Conservation (phyloP, 2,113 vertebrate genomes). For the Vombatus ursinus region DNA sequence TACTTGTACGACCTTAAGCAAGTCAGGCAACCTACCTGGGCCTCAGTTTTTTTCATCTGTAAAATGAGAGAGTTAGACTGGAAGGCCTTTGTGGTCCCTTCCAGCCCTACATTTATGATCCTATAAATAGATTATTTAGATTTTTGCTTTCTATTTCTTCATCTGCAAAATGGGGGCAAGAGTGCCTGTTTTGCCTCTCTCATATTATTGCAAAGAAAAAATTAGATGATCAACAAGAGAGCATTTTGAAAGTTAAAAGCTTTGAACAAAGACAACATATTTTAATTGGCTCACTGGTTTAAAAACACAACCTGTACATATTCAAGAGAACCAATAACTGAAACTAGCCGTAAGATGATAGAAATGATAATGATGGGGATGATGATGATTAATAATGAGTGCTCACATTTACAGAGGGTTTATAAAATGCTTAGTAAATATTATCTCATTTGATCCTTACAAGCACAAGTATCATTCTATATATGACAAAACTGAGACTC, state of each 20-base stretch:
- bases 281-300: neutral
- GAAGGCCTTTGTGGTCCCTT: neutral
- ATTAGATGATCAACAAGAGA: slow-evolving; percentile 16
- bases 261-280: neutral
- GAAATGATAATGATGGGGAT: neutral
- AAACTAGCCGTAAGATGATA: neutral
- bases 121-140: neutral
- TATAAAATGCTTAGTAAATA: neutral
- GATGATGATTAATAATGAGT: neutral
- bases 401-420: neutral
- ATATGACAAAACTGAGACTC: neutral
- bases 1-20: neutral
- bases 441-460: neutral
- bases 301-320: neutral
- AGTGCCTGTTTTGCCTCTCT: neutral
- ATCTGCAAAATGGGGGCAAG: slow-evolving; percentile 8
- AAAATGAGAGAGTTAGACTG: neutral
- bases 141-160: neutral
- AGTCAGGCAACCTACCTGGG: neutral
- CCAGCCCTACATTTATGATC: neutral
- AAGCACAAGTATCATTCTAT: neutral
- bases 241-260: slow-evolving; percentile 16
- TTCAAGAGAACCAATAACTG: neutral
- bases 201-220: neutral
- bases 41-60: neutral